Conservation (phyloP, 2,888 invertebrate species). For the Philopedon plagiatum region DNA sequence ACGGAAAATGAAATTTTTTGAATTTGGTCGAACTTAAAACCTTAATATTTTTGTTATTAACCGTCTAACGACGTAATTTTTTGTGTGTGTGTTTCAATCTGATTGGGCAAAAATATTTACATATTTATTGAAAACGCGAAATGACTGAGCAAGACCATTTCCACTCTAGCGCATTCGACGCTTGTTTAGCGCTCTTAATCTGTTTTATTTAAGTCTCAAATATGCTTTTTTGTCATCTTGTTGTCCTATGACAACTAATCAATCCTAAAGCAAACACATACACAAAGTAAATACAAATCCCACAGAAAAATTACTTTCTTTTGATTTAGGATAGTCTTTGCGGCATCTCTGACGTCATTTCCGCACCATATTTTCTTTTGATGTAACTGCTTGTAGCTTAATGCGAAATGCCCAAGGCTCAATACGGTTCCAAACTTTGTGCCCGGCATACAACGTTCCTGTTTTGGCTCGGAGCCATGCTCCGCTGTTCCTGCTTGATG, state of each 20-base stretch:
- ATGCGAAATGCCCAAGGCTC: conserved; percentile 35
- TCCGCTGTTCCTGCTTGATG: conserved; percentile 32
- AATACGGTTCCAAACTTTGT: conserved; percentile 42
- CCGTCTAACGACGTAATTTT: too few species aligned
- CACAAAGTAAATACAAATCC: neutral
- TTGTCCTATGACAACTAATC: neutral
- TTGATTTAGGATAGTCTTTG: conserved; percentile 14
- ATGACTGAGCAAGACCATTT: too few species aligned
- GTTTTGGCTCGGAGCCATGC: conserved; percentile 23
- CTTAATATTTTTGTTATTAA: too few species aligned
- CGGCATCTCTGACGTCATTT: conserved; percentile 22
- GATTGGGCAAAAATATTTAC: too few species aligned
- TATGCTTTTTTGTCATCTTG: neutral
- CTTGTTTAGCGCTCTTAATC: too few species aligned
- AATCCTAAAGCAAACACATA: neutral
- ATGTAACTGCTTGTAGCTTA: conserved; percentile 48
- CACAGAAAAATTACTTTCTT: neutral
- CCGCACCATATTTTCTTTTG: conserved; percentile 45
- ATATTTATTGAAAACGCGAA: too few species aligned
- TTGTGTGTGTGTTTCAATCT: too few species aligned
- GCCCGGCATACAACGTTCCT: conserved; percentile 38
- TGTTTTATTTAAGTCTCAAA: too few species aligned
- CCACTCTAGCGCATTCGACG: too few species aligned
- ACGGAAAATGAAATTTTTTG: too few species aligned
- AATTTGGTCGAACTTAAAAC: too few species aligned